Evolutionary conservation across 2,888 invertebrate genomes (phyloP), one percentile per base, ranked within the genome.

Genomic region (Eupelmus urozonus): DNA sequence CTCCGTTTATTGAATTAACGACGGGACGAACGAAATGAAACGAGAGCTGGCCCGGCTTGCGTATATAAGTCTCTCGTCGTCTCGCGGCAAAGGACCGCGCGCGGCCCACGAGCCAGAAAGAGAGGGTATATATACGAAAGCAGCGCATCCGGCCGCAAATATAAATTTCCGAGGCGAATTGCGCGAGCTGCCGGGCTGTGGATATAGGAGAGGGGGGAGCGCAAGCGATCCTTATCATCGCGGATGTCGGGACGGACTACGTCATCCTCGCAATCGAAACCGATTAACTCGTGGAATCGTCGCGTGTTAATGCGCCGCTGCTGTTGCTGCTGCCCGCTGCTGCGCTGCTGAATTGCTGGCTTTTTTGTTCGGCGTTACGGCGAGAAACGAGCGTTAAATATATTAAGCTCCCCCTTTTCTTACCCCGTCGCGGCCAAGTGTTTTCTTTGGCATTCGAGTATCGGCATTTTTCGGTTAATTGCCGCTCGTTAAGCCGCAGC

Each of bases 201-300:
- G 34, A 51, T 25, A 45, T 18, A 40, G 51, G 63, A 23, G 45
- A 20, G 13, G 76, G 60, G 18, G 23, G 63, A 60, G 67, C 42
- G 60, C 63, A 23, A 49, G 65, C 65, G 76, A 79, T 79, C 67
- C 76, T 79, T 79, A 76, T 79, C 79, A 29, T 60, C 62, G 57
- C 73, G 69, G 70, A 66, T 65, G 72, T 59, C 40, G 67, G 59
- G 18, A 51, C 62, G 67, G 51, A 3, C 57, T 57, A 45, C 65
- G 76, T 77, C 74, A 66, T 80, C 57, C 45, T 34, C n/a, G 74
- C 74, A 74, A 71, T 78, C 78, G 80, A 74, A 78, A 73, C 74
- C 75, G 66, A 77, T 80, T 74, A 77, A 77, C 66, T 65, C 65
- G 45, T 16, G 45, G 45, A 42, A 69, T 53, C 75, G 67, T 66